These are phyloP conservation scores for Urosaurus nigricauda DNA, from an alignment of 2,797 vertebrate genomes.

Conservation along the genomic window DNA sequence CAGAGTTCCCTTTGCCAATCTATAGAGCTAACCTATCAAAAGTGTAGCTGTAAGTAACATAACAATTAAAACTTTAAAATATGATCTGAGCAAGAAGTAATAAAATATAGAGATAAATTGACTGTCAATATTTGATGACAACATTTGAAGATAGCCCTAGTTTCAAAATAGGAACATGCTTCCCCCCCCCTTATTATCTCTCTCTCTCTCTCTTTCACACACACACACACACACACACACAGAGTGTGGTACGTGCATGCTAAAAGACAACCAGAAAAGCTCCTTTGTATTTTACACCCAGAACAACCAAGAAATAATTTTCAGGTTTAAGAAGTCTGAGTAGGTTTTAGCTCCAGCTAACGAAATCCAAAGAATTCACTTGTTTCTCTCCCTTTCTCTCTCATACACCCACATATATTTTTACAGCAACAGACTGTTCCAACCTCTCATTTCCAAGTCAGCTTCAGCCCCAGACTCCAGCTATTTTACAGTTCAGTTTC, in stretches of 20 bases:
- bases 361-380: constrained; percentile 34
- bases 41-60: neutral
- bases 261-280: constrained; percentile 16
- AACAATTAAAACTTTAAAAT: neutral
- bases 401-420: constrained; percentile 34
- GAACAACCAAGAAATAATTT: constrained; percentile 58
- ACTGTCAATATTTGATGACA: neutral
- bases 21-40: neutral
- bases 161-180: neutral
- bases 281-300: constrained; percentile 34
- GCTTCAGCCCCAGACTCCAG: constrained; percentile 20
- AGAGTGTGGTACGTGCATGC: neutral
- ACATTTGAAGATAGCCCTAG: neutral
- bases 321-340: constrained; percentile 67
- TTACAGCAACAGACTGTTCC: constrained; percentile 21
- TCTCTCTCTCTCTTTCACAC: no score
- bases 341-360: constrained; percentile 52
- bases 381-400: constrained; percentile 15
- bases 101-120: neutral
- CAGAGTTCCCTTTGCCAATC: neutral
- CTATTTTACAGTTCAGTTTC: neutral
- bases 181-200: neutral
- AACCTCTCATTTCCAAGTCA: constrained; percentile 1
- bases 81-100: neutral
- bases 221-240: neutral